Evolutionary conservation across 2,113 vertebrate species (phyloP).

Genomic region (Pyrgilauda ruficollis): DNA sequence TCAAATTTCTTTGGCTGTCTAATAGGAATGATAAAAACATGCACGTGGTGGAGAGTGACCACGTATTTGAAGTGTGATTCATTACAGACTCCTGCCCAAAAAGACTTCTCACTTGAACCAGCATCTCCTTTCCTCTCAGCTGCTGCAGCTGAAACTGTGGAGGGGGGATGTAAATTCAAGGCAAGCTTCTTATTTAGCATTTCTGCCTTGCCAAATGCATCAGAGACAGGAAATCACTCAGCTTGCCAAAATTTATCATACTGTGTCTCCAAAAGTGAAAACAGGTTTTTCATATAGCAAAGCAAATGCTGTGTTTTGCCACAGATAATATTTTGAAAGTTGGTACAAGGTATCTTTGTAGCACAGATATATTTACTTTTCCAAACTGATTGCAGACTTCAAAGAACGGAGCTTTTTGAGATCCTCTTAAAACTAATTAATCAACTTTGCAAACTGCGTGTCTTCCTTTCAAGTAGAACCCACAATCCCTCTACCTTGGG

Average conservation of each 20-base stretch:
- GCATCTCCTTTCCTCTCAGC: conserved; percentile 36
- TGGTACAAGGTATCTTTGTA: conserved; percentile 65
- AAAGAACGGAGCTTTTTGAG: conserved; percentile 66
- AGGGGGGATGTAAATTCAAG: conserved; percentile 26
- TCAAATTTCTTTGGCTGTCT: background rate
- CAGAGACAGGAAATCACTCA: conserved; percentile 56
- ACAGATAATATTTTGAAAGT: conserved; percentile 71
- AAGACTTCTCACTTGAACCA: conserved; percentile 3
- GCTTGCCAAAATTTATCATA: conserved; percentile 69
- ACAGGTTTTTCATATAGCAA: conserved; percentile 60
- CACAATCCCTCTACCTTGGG: conserved; percentile 56
- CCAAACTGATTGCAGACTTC: conserved; percentile 64
- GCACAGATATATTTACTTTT: conserved; percentile 49
- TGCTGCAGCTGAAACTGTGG: conserved; percentile 37
- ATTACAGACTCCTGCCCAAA: conserved; percentile 1
- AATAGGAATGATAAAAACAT: background rate
- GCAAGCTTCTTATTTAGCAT: conserved; percentile 56
- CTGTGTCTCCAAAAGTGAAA: conserved; percentile 67
- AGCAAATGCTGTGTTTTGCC: conserved; percentile 68
- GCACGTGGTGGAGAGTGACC: background rate
- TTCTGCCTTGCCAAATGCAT: conserved; percentile 58
- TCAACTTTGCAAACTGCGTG: conserved; percentile 67
- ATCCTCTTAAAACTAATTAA: conserved; percentile 75
- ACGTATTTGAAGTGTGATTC: background rate
- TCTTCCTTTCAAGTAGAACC: conserved; percentile 62